These are phyloP conservation scores for Lamellibrachia luymesi DNA, from an alignment of 1,140 invertebrate genomes.

Conservation along the genomic window DNA sequence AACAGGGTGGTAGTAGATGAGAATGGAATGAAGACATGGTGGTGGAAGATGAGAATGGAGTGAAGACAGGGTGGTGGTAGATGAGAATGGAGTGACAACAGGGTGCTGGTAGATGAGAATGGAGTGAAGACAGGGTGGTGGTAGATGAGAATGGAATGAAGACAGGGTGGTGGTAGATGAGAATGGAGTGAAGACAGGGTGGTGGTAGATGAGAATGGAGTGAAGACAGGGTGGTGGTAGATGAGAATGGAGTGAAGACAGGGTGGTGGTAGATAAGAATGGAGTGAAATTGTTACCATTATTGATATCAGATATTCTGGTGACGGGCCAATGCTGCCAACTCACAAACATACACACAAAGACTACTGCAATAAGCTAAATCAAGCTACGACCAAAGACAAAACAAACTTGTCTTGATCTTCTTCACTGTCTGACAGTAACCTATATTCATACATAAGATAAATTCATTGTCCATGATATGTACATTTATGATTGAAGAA, in stretches of 20 bases:
- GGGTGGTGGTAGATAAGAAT: no score
- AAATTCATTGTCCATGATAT: neutral
- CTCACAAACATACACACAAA: neutral
- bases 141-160: no score
- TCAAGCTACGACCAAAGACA: neutral
- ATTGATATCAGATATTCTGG: neutral
- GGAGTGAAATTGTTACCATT: neutral
- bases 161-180: no score
- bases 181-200: no score
- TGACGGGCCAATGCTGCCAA: neutral
- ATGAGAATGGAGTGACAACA: neutral
- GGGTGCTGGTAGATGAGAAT: neutral
- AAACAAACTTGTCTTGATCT: neutral
- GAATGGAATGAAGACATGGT: neutral
- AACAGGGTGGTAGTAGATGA: neutral
- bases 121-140: no score
- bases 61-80: neutral
- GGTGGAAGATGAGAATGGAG: neutral
- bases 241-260: no score
- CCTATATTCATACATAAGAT: neutral
- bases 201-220: no score
- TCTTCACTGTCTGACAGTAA: neutral
- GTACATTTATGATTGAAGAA: neutral
- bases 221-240: no score
- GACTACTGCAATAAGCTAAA: neutral